phyloP scores from a whole-genome alignment of 2,113 vertebrate genomes.

The Lepidothrix coronata region DNA sequence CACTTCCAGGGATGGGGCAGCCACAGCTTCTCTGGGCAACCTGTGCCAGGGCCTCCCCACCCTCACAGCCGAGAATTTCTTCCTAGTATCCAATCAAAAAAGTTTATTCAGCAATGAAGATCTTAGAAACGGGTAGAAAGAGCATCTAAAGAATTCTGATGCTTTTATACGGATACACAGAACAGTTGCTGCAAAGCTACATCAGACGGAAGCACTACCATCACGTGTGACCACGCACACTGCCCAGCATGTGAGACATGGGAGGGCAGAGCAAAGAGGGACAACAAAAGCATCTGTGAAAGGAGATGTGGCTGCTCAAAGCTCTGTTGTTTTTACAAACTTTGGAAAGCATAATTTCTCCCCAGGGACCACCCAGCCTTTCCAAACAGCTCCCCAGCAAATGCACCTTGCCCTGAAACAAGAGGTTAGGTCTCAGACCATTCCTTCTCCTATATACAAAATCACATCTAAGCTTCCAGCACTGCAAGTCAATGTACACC shows the following conservation, averaged over 20 bases:
- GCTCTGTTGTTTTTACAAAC: neutral
- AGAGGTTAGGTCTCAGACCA: neutral
- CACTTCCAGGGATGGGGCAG: neutral
- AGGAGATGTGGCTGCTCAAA: neutral
- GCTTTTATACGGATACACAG: neutral
- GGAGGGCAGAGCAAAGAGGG: neutral
- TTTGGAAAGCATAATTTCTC: neutral
- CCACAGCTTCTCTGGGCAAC: neutral
- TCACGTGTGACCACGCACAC: neutral
- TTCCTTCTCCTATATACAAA: neutral
- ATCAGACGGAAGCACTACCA: fast-evolving
- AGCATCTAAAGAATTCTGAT: neutral
- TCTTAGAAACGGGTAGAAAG: fast-evolving
- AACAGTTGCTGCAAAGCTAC: neutral
- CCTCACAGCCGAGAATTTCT: neutral
- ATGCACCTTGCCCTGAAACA: neutral
- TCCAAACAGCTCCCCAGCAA: neutral
- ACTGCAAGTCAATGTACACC: neutral
- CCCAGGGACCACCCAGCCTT: neutral
- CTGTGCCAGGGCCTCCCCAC: neutral
- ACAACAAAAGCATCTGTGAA: neutral
- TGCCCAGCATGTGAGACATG: neutral
- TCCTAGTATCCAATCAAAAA: neutral
- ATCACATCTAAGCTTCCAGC: neutral
- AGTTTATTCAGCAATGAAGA: neutral